phyloP scores from a whole-genome alignment of 2,797 vertebrate genomes.

The Caiman crocodilus region DNA sequence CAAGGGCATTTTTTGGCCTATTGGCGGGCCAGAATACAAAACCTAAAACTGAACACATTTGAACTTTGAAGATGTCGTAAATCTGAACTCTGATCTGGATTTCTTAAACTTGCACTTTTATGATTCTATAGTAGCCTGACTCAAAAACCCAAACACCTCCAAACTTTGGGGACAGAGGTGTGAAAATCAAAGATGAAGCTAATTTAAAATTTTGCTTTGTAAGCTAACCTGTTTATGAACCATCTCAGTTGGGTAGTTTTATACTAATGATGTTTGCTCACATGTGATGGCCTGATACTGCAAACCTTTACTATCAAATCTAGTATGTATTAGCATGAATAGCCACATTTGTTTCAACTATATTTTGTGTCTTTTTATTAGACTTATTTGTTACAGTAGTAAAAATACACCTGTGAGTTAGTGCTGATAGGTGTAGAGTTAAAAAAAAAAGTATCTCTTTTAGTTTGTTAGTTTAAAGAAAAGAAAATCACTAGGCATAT shows the following conservation, averaged over 20 bases:
- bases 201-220: neutral
- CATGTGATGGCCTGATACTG: neutral
- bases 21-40: neutral
- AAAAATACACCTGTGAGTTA: neutral
- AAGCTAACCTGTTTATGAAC: neutral
- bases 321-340: neutral
- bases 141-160: neutral
- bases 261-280: neutral
- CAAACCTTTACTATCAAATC: neutral
- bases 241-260: neutral
- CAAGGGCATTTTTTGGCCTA: neutral
- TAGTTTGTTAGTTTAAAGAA: conserved; percentile 15
- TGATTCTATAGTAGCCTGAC: neutral
- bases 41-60: neutral
- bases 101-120: neutral
- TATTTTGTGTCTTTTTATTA: neutral
- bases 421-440: neutral
- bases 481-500: conserved; percentile 52
- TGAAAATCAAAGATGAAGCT: neutral
- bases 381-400: neutral
- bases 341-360: neutral
- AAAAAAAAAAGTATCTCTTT: conserved; percentile 4
- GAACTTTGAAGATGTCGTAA: neutral
- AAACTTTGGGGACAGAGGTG: neutral
- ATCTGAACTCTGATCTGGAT: neutral